These are phyloP conservation scores for Scomber scombrus DNA, from an alignment of 2,113 vertebrate species.

Conservation along the genomic window DNA sequence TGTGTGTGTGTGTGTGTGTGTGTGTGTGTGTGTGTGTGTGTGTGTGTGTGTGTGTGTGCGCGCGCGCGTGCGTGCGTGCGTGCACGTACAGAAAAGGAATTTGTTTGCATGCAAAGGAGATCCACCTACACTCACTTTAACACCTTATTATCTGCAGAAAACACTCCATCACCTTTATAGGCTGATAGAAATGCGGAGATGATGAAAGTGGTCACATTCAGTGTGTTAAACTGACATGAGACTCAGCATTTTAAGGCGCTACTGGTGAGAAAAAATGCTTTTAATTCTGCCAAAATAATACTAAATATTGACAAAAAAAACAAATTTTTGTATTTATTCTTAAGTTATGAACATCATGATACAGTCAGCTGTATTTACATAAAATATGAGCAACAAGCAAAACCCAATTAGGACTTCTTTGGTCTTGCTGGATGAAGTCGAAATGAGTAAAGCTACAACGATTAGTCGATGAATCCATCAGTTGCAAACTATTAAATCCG, in stretches of 20 bases:
- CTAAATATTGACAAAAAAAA: too few relatives aligned
- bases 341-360: not conserved
- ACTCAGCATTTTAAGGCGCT: not conserved
- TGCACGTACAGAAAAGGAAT: constrained; percentile 12
- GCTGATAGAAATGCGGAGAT: constrained; percentile 28
- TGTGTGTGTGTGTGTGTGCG: constrained; percentile 36
- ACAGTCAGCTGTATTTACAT: too few relatives aligned
- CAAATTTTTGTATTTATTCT: not conserved
- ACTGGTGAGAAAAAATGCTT: too few relatives aligned
- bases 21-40: constrained; percentile 19
- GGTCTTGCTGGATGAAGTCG: too few relatives aligned
- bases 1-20: constrained; percentile 37
- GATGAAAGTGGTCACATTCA: constrained; percentile 33
- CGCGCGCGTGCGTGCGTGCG: constrained; percentile 21
- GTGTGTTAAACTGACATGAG: not conserved
- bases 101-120: constrained; percentile 42
- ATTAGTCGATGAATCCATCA: too few relatives aligned
- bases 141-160: constrained; percentile 52
- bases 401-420: too few relatives aligned
- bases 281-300: too few relatives aligned
- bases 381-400: too few relatives aligned
- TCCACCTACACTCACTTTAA: constrained; percentile 61
- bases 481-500: too few relatives aligned
- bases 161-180: constrained; percentile 43
- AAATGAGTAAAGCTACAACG: too few relatives aligned